These are phyloP conservation scores for Montipora capricornis DNA, from an alignment of 64 coral and sea anemone species.

Conservation along the genomic window DNA sequence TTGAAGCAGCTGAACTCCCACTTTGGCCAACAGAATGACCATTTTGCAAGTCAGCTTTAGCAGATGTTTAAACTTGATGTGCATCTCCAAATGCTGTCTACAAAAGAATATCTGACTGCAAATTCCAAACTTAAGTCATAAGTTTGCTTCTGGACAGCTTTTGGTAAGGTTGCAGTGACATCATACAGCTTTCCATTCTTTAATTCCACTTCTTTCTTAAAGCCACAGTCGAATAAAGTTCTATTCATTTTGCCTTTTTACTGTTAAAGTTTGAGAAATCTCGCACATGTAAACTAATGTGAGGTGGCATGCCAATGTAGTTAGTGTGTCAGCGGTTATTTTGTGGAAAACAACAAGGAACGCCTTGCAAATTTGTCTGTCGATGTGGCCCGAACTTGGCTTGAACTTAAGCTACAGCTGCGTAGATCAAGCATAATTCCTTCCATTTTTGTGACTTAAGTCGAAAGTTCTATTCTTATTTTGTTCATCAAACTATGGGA, in stretches of 20 bases:
- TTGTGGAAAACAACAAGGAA: too few relatives aligned
- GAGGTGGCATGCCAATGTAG: constrained; percentile 85
- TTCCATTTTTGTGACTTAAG: constrained; percentile 86
- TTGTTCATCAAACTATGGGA: too few relatives aligned
- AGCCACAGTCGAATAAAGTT: constrained; percentile 81
- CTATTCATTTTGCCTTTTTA: constrained; percentile 75
- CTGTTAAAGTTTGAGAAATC: constrained; percentile 79
- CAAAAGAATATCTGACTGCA: constrained; percentile 47
- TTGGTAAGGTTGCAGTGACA: constrained; percentile 47
- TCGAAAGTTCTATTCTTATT: constrained; percentile 78
- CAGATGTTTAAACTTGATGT: constrained; percentile 71
- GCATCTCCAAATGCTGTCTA: too few relatives aligned
- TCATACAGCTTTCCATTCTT: too few relatives aligned
- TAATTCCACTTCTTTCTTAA: too few relatives aligned
- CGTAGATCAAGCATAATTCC: constrained; percentile 73
- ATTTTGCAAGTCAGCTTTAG: too few relatives aligned
- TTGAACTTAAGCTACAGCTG: constrained; percentile 56
- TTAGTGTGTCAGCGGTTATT: constrained; percentile 50
- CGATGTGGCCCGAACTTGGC: constrained; percentile 72
- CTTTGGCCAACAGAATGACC: too few relatives aligned
- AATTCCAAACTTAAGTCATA: constrained; percentile 61
- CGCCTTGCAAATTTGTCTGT: constrained; percentile 78
- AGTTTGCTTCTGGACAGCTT: constrained; percentile 69
- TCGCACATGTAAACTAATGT: background rate
- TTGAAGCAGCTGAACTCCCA: too few relatives aligned